These are phyloP conservation scores for Stegana nigrithorax DNA, from an alignment of 2,888 invertebrate species.

Conservation along the genomic window DNA sequence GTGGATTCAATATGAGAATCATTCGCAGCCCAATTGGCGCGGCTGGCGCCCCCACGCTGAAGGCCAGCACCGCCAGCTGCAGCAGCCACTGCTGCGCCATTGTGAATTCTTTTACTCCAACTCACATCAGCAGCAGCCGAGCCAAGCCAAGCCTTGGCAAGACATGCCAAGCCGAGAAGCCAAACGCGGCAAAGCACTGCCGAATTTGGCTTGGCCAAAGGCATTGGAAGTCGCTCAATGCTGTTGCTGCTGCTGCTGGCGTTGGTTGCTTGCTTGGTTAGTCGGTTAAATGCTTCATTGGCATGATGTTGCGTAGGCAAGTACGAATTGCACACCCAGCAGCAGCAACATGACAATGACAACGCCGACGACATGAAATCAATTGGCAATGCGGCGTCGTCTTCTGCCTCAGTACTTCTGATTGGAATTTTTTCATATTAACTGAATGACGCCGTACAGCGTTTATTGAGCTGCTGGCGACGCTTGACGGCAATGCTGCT, in stretches of 20 bases:
- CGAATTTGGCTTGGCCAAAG: constrained; percentile 19
- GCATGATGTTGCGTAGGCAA: constrained; percentile 14
- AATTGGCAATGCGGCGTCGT: neutral
- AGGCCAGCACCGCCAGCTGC: neutral
- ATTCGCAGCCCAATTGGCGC: neutral
- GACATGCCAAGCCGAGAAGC: too few species aligned
- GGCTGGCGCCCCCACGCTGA: neutral
- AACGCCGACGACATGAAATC: neutral
- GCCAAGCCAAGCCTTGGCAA: too few species aligned
- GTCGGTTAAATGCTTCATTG: too few species aligned
- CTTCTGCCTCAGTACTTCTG: constrained; percentile 22
- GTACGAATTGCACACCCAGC: constrained; percentile 2
- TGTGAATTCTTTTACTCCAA: too few species aligned
- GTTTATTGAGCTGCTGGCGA: neutral
- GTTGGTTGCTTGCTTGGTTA: too few species aligned
- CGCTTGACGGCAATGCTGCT: too few species aligned
- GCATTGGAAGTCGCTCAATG: neutral
- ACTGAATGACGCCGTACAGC: neutral
- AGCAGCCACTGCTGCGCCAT: too few species aligned
- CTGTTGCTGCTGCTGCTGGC: neutral
- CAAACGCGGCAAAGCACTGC: constrained; percentile 15
- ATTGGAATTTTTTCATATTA: constrained; percentile 49
- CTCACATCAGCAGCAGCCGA: too few species aligned
- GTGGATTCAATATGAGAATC: neutral
- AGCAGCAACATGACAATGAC: too few species aligned